Percentiles rank a stretch among this genome's conserved stretches.
Evolutionary conservation across 2,888 invertebrate genomes (phyloP).

Genomic region (Unio pictorum): DNA sequence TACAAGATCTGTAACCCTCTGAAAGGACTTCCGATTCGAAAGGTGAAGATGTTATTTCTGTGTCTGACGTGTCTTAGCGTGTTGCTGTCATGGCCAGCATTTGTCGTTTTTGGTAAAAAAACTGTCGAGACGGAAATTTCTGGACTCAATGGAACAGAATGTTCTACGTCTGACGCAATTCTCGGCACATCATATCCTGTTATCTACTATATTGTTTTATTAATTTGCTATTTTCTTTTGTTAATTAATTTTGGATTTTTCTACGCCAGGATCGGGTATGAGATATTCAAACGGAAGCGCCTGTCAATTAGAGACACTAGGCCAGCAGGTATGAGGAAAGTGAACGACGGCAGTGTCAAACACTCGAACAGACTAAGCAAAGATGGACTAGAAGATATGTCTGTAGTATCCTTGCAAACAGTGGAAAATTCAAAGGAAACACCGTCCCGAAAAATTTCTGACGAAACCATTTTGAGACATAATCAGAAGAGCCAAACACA

Average conservation of each 20-base stretch:
- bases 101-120: constrained; percentile 47
- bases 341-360: constrained; percentile 2
- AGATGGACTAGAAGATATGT: constrained; percentile 18
- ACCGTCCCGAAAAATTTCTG: constrained; percentile 20
- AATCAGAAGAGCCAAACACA: constrained; percentile 5
- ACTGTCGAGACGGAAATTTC: constrained; percentile 30
- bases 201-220: constrained; percentile 46
- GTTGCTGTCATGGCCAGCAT: constrained; percentile 47
- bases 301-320: constrained; percentile 48
- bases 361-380: constrained; percentile 1
- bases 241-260: constrained; percentile 41
- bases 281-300: constrained; percentile 43
- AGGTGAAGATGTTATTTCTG: constrained; percentile 45
- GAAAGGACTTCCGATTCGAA: constrained; percentile 45
- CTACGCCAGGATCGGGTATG: constrained; percentile 49
- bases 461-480: constrained; percentile 13
- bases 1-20: constrained; percentile 54
- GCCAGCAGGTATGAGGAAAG: constrained; percentile 16
- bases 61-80: constrained; percentile 37
- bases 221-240: constrained; percentile 41
- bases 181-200: constrained; percentile 35
- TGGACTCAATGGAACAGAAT: constrained; percentile 43
- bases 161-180: constrained; percentile 46
- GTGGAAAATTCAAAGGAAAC: constrained; percentile 16
- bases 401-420: constrained; percentile 23